Percentiles rank a stretch among this genome's conserved stretches.
phyloP scores from a whole-genome alignment of 1,140 invertebrate species.

The Drosophila tropicalis region DNA sequence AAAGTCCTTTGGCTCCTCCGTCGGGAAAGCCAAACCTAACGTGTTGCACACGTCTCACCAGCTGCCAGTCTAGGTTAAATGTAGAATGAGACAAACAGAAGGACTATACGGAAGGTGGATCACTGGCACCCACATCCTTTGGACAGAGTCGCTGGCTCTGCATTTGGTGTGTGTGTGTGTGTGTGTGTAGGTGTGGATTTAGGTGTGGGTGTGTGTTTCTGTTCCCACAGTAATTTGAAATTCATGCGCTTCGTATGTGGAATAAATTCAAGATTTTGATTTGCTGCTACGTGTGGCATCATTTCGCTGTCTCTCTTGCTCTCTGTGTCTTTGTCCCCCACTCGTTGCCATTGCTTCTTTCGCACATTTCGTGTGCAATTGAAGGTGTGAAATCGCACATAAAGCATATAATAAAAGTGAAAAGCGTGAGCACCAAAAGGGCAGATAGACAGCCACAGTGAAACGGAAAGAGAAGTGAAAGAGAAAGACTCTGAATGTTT shows the following conservation, averaged over 20 bases:
- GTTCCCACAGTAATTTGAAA: constrained; percentile 82
- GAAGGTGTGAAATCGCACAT: constrained; percentile 78
- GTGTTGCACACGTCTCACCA: constrained; percentile 71
- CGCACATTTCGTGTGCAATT: constrained; percentile 55
- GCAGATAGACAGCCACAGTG: not conserved
- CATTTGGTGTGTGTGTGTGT: constrained; percentile 10
- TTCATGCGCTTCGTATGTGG: constrained; percentile 82
- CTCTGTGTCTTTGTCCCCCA: not conserved
- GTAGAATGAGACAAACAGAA: constrained; percentile 11
- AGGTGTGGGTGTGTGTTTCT: constrained; percentile 29
- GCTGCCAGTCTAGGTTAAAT: constrained; percentile 38
- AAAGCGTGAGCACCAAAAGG: constrained; percentile 57
- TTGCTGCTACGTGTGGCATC: constrained; percentile 76
- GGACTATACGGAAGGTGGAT: constrained; percentile 18
- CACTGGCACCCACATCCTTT: constrained; percentile 17
- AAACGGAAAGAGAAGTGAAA: constrained; percentile 4
- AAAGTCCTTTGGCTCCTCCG: not conserved
- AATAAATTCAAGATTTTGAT: constrained; percentile 82
- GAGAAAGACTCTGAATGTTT: constrained; percentile 12
- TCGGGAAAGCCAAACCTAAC: constrained; percentile 46
- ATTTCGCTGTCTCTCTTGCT: constrained; percentile 13
- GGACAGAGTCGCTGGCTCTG: constrained; percentile 4
- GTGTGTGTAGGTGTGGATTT: constrained; percentile 22
- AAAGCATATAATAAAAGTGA: constrained; percentile 80
- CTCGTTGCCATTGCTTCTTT: not conserved